phyloP scores from a whole-genome alignment of 1,140 invertebrate species.

The Drosophila burlai region DNA sequence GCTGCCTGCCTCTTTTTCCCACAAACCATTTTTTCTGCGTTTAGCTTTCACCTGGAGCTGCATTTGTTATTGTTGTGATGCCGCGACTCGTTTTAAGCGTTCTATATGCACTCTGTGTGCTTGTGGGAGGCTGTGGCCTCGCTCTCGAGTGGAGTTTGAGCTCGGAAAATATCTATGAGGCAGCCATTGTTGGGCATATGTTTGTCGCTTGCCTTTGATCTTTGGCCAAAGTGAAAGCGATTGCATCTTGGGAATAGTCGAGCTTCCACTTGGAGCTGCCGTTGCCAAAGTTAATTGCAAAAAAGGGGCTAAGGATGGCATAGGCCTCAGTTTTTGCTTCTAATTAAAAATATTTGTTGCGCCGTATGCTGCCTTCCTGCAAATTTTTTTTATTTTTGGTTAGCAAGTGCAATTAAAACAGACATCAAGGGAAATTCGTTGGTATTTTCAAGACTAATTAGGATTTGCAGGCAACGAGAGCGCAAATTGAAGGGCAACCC shows the following conservation, averaged over 20 bases:
- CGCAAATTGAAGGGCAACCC: slow-evolving; percentile 36
- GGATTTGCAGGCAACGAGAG: slow-evolving; percentile 17
- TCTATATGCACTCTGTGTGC: slow-evolving; percentile 31
- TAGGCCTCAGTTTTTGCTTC: slow-evolving; percentile 53
- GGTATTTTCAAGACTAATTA: slow-evolving; percentile 50
- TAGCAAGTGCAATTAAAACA: slow-evolving; percentile 67
- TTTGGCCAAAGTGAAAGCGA: slow-evolving; percentile 80
- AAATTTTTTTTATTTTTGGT: slow-evolving; percentile 18
- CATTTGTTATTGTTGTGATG: slow-evolving; percentile 74
- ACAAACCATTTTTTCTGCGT: slow-evolving; percentile 42
- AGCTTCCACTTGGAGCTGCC: slow-evolving; percentile 30
- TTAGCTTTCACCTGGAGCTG: slow-evolving; percentile 62
- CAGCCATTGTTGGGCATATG: slow-evolving; percentile 75
- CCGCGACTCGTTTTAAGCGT: slow-evolving; percentile 67
- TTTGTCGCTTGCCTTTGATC: slow-evolving; percentile 70
- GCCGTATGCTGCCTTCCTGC: slow-evolving; percentile 13
- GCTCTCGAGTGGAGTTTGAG: slow-evolving; percentile 29
- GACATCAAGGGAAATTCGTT: slow-evolving; percentile 39
- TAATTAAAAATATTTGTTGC: slow-evolving; percentile 70
- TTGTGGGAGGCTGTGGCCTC: slow-evolving; percentile 6
- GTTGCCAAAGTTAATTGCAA: slow-evolving; percentile 79
- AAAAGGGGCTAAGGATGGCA: slow-evolving; percentile 27
- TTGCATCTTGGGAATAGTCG: slow-evolving; percentile 61
- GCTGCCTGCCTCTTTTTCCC: background rate
- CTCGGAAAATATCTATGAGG: slow-evolving; percentile 59